Percentiles rank a stretch among this genome's conserved stretches.
These are phyloP conservation scores for Micromys minutus DNA, from an alignment of 2,113 vertebrate genomes.

Conservation along the genomic window DNA sequence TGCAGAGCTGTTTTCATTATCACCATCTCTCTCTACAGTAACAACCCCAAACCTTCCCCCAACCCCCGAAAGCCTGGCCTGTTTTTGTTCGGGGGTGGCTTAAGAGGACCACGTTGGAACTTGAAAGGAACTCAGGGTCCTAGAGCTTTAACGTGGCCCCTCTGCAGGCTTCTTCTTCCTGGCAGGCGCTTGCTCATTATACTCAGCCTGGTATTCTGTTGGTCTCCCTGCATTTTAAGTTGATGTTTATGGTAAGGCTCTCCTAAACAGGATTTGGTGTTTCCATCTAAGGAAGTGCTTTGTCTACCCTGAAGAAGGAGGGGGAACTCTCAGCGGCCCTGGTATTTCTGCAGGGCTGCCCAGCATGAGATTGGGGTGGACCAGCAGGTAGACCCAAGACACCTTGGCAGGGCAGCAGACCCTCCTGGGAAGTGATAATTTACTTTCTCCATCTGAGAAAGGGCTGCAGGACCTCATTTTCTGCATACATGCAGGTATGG, in stretches of 20 bases:
- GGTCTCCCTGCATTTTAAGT: not conserved
- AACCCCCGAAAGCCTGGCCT: not conserved
- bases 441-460: not conserved
- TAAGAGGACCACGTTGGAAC: not conserved
- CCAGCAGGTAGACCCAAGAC: not conserved
- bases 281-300: slow-evolving; percentile 71
- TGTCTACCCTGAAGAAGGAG: not conserved
- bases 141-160: slow-evolving; percentile 11
- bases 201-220: not conserved
- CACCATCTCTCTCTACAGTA: not conserved
- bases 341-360: slow-evolving; percentile 5
- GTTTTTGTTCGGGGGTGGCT: not conserved
- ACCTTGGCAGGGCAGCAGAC: not conserved
- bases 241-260: slow-evolving; percentile 31
- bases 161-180: not conserved
- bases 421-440: not conserved
- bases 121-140: not conserved
- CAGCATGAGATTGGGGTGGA: not conserved
- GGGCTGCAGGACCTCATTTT: not conserved
- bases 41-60: slow-evolving; percentile 10
- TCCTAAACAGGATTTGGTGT: slow-evolving; percentile 60
- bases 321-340: not conserved
- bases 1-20: slow-evolving; percentile 70
- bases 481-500: not conserved
- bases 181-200: not conserved